Evolutionary conservation across 2,113 vertebrate genomes (phyloP), one percentile per base, ranked within the genome.

Genomic region (Mixornis gularis): DNA sequence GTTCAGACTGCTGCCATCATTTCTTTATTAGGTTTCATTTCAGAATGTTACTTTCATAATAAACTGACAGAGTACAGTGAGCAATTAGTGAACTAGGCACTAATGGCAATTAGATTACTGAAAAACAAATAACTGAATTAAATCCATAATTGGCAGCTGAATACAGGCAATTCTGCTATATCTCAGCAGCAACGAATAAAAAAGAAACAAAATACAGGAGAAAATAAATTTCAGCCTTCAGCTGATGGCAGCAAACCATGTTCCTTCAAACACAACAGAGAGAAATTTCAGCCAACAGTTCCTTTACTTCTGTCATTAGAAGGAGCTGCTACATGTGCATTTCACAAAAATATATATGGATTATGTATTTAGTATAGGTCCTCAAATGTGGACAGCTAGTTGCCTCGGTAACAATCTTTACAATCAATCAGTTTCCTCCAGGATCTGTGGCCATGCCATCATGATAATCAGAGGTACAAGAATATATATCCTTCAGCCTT

Each of bases 111-210:
- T 73, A 72, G 44, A 92, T 95, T 93, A 91, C 59, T 77, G 70
- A 72, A 70, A 92, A 94, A 74, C 64, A 85, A 93, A 55, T 74
- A 93, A 86, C 21, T 51, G 34, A 87, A 93, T 93, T 87, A 91
- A 69, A 81, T 36, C 64, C 0, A 0, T 76, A 93, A 86, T 3
- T 85, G 63, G 55, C 73, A 96, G 38, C 46, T 70, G 70, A 90
- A 87, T 58, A 64, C 24, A 76, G 29, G 44, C 14, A 1, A 22
- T 69, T 93, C 58, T 59, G 56, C 48, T 56, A 4, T 4, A 58
- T 26, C 52, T 81, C 63, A 89, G 29, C 41, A 86, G 34, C 4
- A 56, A 53, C 18, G 4, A 13, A 20, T 43, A n/a, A 38, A 70
- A 51, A 48, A 27, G 1, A 14, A 46, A n/a, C 3, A 51, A 69